Percentiles rank a stretch among this genome's conserved stretches.
Conservation (phyloP, 2,888 invertebrate species). For the Coecobrya sp. region DNA sequence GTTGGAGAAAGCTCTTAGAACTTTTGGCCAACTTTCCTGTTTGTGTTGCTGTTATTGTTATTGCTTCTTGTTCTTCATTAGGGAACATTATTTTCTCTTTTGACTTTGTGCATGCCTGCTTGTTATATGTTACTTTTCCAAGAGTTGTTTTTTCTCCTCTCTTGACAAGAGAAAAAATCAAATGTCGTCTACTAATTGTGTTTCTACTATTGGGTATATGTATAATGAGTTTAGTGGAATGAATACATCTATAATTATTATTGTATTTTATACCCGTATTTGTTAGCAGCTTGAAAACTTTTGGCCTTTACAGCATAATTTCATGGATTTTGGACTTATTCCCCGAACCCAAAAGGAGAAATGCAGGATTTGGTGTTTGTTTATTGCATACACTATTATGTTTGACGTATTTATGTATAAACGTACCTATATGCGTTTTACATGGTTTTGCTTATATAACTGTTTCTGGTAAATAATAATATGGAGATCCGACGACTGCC, state of each 20-base stretch:
- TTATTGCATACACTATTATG: background rate
- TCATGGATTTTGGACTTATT: background rate
- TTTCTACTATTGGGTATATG: no score
- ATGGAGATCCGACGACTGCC: background rate
- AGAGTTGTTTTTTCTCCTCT: background rate
- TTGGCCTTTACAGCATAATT: conserved; percentile 2
- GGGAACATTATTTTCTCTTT: conserved; percentile 40
- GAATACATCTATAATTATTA: conserved; percentile 36
- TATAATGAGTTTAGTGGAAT: no score
- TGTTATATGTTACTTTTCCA: conserved; percentile 1
- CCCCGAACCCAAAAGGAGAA: no score
- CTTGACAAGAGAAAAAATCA: background rate
- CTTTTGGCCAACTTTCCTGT: conserved; percentile 31
- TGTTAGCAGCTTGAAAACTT: conserved; percentile 1
- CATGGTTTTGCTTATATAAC: no score
- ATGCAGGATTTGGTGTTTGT: background rate
- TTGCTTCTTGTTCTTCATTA: conserved; percentile 52
- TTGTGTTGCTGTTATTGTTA: conserved; percentile 8
- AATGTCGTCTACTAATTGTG: conserved; percentile 9
- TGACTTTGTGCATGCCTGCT: background rate
- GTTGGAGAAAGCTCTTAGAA: conserved; percentile 57
- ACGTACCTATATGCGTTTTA: no score
- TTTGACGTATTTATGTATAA: no score
- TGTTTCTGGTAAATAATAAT: background rate
- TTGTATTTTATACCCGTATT: background rate